Conservation (phyloP, 1,140 invertebrate genomes). For the Drosophila persimilis region DNA sequence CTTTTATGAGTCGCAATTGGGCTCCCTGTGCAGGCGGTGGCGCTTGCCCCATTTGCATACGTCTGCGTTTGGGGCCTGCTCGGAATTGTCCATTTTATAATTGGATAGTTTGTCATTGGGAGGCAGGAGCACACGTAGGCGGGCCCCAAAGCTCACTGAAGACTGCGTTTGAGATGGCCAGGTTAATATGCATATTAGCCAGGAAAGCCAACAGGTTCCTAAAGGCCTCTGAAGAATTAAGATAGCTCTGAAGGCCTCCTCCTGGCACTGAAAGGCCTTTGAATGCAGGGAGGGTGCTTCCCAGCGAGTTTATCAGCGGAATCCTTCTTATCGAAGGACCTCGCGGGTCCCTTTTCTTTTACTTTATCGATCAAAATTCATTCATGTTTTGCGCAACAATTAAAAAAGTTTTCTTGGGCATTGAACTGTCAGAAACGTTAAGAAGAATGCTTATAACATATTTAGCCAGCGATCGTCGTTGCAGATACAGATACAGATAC, state of each 20-base stretch:
- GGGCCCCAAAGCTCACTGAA: conserved; percentile 26
- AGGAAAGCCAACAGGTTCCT: background rate
- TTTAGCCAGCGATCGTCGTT: conserved; percentile 46
- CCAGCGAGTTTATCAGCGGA: too few relatives aligned
- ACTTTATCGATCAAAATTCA: conserved; percentile 16
- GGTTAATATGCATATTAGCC: conserved; percentile 54
- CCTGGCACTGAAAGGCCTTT: too few relatives aligned
- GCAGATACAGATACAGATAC: conserved; percentile 8
- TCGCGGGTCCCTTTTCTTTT: too few relatives aligned
- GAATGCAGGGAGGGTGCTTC: too few relatives aligned
- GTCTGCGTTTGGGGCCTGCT: conserved; percentile 39
- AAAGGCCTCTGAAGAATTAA: background rate
- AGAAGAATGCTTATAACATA: conserved; percentile 69
- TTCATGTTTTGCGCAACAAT: conserved; percentile 46
- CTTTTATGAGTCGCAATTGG: conserved; percentile 65
- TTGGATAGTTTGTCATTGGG: conserved; percentile 70
- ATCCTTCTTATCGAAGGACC: background rate
- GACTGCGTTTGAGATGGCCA: conserved; percentile 46
- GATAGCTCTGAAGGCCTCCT: too few relatives aligned
- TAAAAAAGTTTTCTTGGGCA: conserved; percentile 40
- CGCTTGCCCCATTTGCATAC: conserved; percentile 52
- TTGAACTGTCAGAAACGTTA: conserved; percentile 65
- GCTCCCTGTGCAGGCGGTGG: conserved; percentile 34
- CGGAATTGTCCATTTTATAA: conserved; percentile 59
- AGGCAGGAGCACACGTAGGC: background rate